Percentiles rank a stretch among this genome's conserved stretches.
Conservation (phyloP, 2,797 vertebrate species). For the Thamnophis elegans region DNA sequence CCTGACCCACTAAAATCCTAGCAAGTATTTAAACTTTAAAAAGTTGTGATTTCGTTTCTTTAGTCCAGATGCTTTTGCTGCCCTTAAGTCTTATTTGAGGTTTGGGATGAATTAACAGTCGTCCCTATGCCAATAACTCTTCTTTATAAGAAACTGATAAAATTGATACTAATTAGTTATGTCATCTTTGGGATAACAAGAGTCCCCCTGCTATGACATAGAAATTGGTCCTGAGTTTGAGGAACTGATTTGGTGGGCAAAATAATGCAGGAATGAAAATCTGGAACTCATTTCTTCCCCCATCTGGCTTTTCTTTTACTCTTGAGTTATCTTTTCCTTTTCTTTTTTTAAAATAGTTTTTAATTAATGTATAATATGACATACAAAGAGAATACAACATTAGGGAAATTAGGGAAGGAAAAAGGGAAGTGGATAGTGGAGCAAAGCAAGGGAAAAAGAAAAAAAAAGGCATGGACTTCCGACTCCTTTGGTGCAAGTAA, state of each 20-base stretch:
- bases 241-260: neutral
- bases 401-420: no score
- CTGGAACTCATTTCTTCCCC: neutral
- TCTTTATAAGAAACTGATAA: neutral
- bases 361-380: no score
- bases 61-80: neutral
- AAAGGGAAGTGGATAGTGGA: no score
- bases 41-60: neutral
- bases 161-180: neutral
- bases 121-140: neutral
- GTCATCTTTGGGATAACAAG: neutral
- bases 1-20: neutral
- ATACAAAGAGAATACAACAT: no score
- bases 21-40: neutral
- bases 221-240: neutral
- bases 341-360: no score
- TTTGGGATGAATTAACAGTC: neutral
- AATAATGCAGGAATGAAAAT: neutral
- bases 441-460: no score
- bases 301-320: neutral
- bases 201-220: neutral
- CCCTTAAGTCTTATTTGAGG: neutral
- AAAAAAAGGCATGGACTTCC: no score
- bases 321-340: neutral
- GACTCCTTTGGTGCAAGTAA: no score